Evolutionary conservation across 2,797 vertebrate species (phyloP).

Genomic region (Eulemur mongoz): DNA sequence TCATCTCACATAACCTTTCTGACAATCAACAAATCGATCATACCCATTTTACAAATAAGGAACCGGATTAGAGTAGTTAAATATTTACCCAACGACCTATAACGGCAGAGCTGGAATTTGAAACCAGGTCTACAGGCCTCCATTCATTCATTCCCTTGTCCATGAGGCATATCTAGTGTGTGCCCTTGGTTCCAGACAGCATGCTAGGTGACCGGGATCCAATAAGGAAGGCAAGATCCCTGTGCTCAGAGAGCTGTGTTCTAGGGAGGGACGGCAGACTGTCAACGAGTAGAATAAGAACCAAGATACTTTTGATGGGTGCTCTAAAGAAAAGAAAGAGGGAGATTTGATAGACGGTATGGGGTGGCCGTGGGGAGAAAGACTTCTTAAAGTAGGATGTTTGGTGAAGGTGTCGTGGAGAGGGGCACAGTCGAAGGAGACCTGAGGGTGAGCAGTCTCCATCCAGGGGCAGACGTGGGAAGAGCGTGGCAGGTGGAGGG

Average conservation of each 20-base stretch:
- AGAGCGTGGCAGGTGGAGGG: accelerated
- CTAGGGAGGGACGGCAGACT: neutral
- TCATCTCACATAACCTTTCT: neutral
- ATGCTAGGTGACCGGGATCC: neutral
- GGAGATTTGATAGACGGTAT: too few species aligned
- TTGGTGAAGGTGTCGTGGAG: neutral
- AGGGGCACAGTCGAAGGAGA: neutral
- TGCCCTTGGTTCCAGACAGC: neutral
- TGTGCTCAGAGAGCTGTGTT: too few species aligned
- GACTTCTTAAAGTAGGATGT: neutral
- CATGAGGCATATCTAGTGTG: accelerated
- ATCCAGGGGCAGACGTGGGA: neutral
- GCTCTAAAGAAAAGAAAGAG: neutral
- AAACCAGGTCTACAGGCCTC: neutral
- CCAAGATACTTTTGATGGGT: neutral
- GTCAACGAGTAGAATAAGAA: neutral
- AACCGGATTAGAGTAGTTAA: too few species aligned
- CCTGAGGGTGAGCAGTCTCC: neutral
- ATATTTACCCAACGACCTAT: neutral
- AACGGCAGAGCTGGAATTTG: neutral
- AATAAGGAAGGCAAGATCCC: neutral
- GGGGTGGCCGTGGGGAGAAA: neutral
- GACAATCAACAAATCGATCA: neutral
- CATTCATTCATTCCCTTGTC: neutral
- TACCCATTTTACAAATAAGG: neutral